These are phyloP conservation scores for Odontesthes bonariensis DNA, from an alignment of 2,113 vertebrate species.

Conservation along the genomic window DNA sequence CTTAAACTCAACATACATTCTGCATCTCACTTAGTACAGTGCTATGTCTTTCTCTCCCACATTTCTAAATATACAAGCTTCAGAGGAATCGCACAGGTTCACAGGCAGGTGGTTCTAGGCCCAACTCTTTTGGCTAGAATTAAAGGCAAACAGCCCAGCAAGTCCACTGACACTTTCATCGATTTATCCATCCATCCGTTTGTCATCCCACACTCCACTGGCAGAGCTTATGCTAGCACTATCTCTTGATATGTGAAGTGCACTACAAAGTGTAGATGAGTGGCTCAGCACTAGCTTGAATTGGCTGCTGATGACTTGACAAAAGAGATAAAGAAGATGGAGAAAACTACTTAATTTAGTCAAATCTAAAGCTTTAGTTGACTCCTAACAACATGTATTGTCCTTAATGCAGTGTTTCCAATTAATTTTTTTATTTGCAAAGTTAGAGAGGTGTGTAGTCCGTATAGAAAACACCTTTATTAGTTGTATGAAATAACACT, in stretches of 20 bases:
- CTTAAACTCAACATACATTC: background rate
- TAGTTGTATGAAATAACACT: background rate
- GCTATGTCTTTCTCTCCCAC: background rate
- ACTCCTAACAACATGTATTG: slow-evolving; percentile 29
- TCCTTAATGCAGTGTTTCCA: slow-evolving; percentile 8
- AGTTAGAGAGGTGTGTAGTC: slow-evolving; percentile 1
- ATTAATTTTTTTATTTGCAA: slow-evolving; percentile 19
- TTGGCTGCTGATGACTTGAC: slow-evolving; percentile 34
- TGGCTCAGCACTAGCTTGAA: slow-evolving; percentile 31
- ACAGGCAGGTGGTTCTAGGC: slow-evolving; percentile 27
- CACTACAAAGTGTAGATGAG: slow-evolving; percentile 39
- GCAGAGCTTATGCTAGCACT: slow-evolving; percentile 12
- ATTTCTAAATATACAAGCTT: background rate
- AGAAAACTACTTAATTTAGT: slow-evolving; percentile 33
- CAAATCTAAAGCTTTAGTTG: slow-evolving; percentile 14
- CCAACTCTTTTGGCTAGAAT: slow-evolving; percentile 16
- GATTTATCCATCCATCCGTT: slow-evolving; percentile 7
- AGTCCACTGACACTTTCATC: slow-evolving; percentile 24
- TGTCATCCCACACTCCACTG: slow-evolving; percentile 31
- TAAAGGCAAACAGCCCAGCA: slow-evolving; percentile 20
- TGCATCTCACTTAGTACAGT: background rate
- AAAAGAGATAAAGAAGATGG: background rate
- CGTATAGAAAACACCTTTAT: slow-evolving; percentile 35
- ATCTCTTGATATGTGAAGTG: slow-evolving; percentile 38
- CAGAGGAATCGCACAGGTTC: slow-evolving; percentile 1